phyloP scores from a whole-genome alignment of 92 coral and sea anemone species.

The Phymanthus crucifer region DNA sequence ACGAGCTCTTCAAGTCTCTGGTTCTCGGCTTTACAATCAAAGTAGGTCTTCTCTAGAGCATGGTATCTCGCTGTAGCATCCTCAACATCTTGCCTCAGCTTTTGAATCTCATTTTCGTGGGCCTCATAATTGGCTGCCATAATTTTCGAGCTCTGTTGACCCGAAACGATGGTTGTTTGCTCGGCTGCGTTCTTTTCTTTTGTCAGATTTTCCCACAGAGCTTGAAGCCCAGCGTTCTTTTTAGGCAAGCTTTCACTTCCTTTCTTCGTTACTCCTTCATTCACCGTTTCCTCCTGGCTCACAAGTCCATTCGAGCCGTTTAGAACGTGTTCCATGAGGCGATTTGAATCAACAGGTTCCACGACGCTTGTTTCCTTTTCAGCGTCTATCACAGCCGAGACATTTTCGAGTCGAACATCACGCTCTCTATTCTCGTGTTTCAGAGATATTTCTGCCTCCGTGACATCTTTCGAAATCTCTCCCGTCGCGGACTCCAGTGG shows the following conservation, averaged over 20 bases:
- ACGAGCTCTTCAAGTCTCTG: slow-evolving; percentile 43
- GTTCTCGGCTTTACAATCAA: slow-evolving; percentile 51
- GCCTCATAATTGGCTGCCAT: slow-evolving; percentile 28
- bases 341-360: slow-evolving; percentile 12
- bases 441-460: background rate
- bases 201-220: slow-evolving; percentile 27
- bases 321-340: background rate
- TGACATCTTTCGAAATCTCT: background rate
- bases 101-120: slow-evolving; percentile 40
- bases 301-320: slow-evolving; percentile 10
- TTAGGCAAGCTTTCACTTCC: slow-evolving; percentile 16
- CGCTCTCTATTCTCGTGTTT: slow-evolving; percentile 28
- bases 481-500: slow-evolving; percentile 8
- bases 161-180: slow-evolving; percentile 6
- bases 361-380: slow-evolving; percentile 8
- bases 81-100: slow-evolving; percentile 36
- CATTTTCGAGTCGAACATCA: slow-evolving; percentile 14
- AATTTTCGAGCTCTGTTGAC: slow-evolving; percentile 34
- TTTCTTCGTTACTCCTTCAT: slow-evolving; percentile 2
- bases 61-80: slow-evolving; percentile 17
- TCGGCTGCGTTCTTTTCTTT: slow-evolving; percentile 1
- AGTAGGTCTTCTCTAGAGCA: slow-evolving; percentile 27
- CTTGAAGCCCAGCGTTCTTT: slow-evolving; percentile 51
- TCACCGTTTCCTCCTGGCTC: slow-evolving; percentile 1
- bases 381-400: slow-evolving; percentile 8